Conservation (phyloP, 1,140 invertebrate genomes). For the Drosophila kepulauana region DNA sequence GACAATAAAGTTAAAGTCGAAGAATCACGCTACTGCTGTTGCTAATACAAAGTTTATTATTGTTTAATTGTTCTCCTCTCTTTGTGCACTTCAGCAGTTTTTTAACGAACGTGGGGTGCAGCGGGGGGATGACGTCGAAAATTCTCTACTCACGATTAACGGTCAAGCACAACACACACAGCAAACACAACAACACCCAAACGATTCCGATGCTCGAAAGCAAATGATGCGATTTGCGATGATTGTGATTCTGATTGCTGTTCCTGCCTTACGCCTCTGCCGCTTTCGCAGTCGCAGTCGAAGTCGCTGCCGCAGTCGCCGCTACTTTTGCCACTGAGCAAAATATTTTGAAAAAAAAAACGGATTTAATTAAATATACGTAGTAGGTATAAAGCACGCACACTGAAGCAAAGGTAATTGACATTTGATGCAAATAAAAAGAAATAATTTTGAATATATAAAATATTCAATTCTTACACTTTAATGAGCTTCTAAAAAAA, state of each 20-base stretch:
- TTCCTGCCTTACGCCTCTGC: conserved; percentile 29
- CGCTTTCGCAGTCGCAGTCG: conserved; percentile 6
- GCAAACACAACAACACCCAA: conserved; percentile 42
- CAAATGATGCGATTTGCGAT: conserved; percentile 71
- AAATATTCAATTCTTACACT: too few relatives aligned
- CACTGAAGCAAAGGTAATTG: conserved; percentile 38
- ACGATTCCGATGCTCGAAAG: conserved; percentile 57
- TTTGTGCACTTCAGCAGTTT: conserved; percentile 20
- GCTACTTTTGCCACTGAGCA: conserved; percentile 23
- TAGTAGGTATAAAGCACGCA: conserved; percentile 32
- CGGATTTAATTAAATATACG: conserved; percentile 77
- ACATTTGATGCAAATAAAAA: background rate
- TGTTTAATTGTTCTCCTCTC: background rate
- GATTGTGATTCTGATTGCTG: conserved; percentile 44
- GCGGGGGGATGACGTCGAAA: conserved; percentile 8
- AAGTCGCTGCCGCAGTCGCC: background rate
- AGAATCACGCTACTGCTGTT: conserved; percentile 17
- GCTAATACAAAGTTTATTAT: conserved; percentile 8
- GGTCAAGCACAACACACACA: conserved; percentile 17
- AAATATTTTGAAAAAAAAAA: conserved; percentile 45
- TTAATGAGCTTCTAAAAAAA: background rate
- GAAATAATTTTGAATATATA: too few relatives aligned
- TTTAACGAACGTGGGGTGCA: conserved; percentile 40
- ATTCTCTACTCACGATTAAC: conserved; percentile 25
- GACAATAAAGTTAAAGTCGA: too few relatives aligned